Percentiles rank a stretch among this genome's conserved stretches.
Evolutionary conservation across 2,797 vertebrate genomes (phyloP).

Genomic region (Scomberomorus guttatus): DNA sequence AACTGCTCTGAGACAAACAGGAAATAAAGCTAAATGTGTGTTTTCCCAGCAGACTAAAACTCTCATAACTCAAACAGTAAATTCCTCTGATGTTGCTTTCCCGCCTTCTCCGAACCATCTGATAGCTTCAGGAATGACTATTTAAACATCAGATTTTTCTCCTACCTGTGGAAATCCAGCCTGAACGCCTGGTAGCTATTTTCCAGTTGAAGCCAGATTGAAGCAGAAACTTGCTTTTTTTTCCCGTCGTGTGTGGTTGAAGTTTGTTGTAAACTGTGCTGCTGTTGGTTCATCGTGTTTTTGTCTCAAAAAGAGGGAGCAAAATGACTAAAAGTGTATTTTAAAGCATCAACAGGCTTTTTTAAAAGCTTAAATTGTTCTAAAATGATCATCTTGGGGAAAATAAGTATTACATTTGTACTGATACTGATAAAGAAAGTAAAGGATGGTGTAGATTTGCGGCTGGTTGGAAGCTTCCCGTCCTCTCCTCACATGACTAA

Average conservation of each 20-base stretch:
- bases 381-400: not conserved
- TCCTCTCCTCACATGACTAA: slow-evolving; percentile 23
- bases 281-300: not conserved
- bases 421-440: no score
- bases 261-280: slow-evolving; percentile 22
- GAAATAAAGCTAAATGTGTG: not conserved
- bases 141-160: slow-evolving; percentile 1
- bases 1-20: no score
- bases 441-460: no score
- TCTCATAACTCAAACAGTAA: not conserved
- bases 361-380: not conserved
- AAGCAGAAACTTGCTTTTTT: slow-evolving; percentile 1
- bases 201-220: not conserved
- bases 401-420: no score
- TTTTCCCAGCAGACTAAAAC: no score
- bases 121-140: slow-evolving; percentile 8
- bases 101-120: not conserved
- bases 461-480: not conserved
- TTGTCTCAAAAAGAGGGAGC: not conserved
- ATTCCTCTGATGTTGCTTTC: not conserved
- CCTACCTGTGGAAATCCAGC: slow-evolving; percentile 3
- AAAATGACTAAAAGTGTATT: not conserved
- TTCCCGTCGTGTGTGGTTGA: slow-evolving; percentile 1
- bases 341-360: not conserved
- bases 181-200: not conserved